A percentile compares a stretch with the other conserved stretches of the same genome.
phyloP scores from a whole-genome alignment of 1,140 invertebrate genomes.

The Calliopsis andreniformis region DNA sequence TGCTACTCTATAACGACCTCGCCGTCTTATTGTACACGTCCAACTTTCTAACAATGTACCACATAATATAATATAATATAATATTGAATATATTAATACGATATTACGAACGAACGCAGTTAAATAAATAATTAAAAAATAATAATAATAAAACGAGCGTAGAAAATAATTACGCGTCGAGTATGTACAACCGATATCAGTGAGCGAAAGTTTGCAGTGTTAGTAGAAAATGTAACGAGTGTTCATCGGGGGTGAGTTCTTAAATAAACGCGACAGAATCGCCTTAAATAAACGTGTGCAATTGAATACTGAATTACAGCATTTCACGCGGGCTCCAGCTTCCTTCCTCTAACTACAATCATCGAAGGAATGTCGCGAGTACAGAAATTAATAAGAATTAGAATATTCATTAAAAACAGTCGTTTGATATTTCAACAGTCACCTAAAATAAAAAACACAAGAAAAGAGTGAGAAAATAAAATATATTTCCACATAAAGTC shows the following conservation, averaged over 20 bases:
- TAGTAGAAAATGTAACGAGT: conserved; percentile 12
- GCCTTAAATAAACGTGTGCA: conserved; percentile 17
- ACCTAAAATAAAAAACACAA: background rate
- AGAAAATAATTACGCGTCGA: conserved; percentile 31
- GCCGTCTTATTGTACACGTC: conserved; percentile 1
- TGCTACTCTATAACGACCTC: conserved; percentile 8
- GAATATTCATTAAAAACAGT: background rate
- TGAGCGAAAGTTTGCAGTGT: conserved; percentile 39
- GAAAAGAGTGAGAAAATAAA: no score
- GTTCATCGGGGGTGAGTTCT: conserved; percentile 9
- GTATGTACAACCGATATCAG: conserved; percentile 41
- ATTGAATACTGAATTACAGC: background rate
- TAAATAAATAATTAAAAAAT: conserved; percentile 47
- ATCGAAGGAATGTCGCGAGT: background rate
- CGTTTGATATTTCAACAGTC: background rate
- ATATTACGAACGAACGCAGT: conserved; percentile 31
- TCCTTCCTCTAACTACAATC: background rate
- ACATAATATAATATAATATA: conserved; percentile 29
- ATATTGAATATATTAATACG: conserved; percentile 41
- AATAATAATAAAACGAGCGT: conserved; percentile 25
- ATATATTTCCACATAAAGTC: background rate
- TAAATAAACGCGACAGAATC: conserved; percentile 23
- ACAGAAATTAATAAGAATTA: background rate
- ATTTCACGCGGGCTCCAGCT: background rate
- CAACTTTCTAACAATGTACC: conserved; percentile 28